A percentile compares a stretch with the other conserved stretches of the same genome.
Evolutionary conservation across 2,888 invertebrate genomes (phyloP).

Genomic region (Ethmia dodecea): DNA sequence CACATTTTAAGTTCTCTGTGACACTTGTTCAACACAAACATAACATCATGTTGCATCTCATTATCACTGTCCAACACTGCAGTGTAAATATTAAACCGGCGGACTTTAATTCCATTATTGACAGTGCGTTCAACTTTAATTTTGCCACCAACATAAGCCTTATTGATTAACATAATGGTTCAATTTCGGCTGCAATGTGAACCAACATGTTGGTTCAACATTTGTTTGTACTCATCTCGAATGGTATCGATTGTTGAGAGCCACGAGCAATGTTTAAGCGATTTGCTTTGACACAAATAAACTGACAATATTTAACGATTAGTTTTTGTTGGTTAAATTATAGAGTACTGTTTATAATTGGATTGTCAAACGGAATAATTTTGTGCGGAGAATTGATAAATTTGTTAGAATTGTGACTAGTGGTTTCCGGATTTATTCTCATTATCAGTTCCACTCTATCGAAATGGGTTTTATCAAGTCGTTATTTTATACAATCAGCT

Average conservation of each 20-base stretch:
- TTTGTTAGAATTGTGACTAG: not conserved
- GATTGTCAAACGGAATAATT: not conserved
- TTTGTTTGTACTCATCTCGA: conserved; percentile 26
- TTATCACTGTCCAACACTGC: conserved; percentile 40
- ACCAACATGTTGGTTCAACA: conserved; percentile 9
- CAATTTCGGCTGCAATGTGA: conserved; percentile 12
- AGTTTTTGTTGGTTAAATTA: conserved; percentile 36
- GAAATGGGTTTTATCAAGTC: no score
- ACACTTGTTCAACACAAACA: conserved; percentile 15
- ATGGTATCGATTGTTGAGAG: conserved; percentile 36
- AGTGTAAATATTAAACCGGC: conserved; percentile 43
- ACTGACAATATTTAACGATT: conserved; percentile 32
- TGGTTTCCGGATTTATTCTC: no score
- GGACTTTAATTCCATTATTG: conserved; percentile 48
- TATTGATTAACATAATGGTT: conserved; percentile 11
- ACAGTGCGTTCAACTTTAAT: conserved; percentile 17
- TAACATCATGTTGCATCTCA: conserved; percentile 33
- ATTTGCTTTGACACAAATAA: conserved; percentile 27
- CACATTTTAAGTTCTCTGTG: conserved; percentile 12
- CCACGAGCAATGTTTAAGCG: conserved; percentile 33
- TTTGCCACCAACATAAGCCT: conserved; percentile 1
- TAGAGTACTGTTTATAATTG: conserved; percentile 9
- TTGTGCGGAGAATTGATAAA: no score
- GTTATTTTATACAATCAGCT: no score
- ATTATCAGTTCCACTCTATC: no score